phyloP scores from a whole-genome alignment of 1,140 invertebrate genomes.

The Anastrepha ludens region DNA sequence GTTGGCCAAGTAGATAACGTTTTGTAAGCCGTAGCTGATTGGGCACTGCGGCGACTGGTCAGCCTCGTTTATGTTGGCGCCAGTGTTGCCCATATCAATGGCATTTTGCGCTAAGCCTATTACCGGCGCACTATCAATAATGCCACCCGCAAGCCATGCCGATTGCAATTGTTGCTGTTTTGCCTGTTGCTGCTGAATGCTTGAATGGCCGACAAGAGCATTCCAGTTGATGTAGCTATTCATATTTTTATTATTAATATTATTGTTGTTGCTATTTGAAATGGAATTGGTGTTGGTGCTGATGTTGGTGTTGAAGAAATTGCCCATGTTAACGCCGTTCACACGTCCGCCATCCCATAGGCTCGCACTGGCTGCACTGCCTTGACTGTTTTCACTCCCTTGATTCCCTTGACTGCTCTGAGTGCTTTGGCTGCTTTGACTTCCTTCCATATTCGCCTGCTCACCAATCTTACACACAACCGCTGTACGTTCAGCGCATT shows the following conservation, averaged over 20 bases:
- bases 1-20: constrained; percentile 48
- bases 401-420: neutral
- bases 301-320: too few relatives aligned
- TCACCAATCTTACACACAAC: constrained; percentile 64
- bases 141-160: neutral
- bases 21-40: neutral
- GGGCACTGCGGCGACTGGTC: constrained; percentile 15
- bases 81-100: constrained; percentile 10
- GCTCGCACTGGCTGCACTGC: neutral
- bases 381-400: neutral
- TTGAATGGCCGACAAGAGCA: neutral
- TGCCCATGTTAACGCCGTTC: neutral
- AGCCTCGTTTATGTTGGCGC: too few relatives aligned
- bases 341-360: neutral
- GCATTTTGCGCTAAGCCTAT: neutral
- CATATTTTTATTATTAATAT: neutral
- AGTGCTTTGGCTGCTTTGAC: neutral
- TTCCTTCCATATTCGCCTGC: constrained; percentile 2
- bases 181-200: neutral
- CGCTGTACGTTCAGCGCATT: constrained; percentile 63
- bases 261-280: neutral
- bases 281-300: neutral
- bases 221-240: neutral
- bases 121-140: neutral
- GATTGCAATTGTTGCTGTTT: neutral